A percentile compares a stretch with the other conserved stretches of the same genome.
These are phyloP conservation scores for Saguinus imperator DNA, from an alignment of 2,113 vertebrate species.

Conservation along the genomic window DNA sequence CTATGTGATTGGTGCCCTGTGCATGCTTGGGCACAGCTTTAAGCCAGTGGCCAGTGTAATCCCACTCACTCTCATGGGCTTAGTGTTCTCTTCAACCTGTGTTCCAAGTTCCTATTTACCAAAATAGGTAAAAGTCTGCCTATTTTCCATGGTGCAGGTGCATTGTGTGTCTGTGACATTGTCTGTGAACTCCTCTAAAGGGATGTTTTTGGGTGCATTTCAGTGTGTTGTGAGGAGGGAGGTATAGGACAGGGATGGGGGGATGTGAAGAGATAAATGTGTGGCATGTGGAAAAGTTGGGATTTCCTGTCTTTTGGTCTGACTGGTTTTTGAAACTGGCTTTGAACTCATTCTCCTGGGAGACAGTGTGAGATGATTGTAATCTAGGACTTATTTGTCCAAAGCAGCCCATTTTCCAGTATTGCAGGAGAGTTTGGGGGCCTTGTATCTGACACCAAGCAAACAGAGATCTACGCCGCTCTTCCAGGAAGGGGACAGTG, in stretches of 20 bases:
- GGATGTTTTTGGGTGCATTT: not conserved
- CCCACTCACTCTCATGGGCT: not conserved
- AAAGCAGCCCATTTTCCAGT: not conserved
- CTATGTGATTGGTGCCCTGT: not conserved
- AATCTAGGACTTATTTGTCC: not conserved
- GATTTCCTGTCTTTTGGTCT: not conserved
- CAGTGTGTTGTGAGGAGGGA: not conserved
- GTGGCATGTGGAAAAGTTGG: not conserved
- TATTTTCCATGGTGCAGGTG: not conserved
- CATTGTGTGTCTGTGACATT: not conserved
- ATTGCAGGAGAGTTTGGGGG: not conserved
- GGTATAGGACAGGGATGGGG: no score
- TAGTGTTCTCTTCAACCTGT: not conserved
- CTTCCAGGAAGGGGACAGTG: not conserved
- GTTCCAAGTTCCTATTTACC: not conserved
- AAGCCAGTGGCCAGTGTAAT: not conserved
- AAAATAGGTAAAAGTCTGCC: not conserved
- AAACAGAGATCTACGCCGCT: not conserved
- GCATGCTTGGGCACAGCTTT: not conserved
- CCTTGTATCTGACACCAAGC: not conserved
- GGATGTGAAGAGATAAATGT: not conserved
- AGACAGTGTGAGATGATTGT: not conserved
- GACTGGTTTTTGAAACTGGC: not conserved
- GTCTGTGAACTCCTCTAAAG: not conserved
- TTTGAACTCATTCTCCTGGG: not conserved